Base-by-base conservation (phyloP, 1,140 invertebrate species). In the Mactra quadrangularis region DNA sequence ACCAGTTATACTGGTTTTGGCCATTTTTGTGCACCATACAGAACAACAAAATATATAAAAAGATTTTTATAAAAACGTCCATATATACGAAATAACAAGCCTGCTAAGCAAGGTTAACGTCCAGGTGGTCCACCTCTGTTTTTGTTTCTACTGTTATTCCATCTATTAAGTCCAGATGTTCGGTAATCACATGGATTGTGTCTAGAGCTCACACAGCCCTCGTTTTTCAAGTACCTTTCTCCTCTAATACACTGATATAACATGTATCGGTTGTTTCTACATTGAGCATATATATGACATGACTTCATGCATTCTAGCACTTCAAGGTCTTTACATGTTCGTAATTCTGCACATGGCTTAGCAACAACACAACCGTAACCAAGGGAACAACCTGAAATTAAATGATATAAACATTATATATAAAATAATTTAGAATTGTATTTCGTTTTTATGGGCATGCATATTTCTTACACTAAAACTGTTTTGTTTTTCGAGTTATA, bases 201-300 rank as follows among this genome's bases (percentile, higher is more conserved):
- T 33, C 74, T 76, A 9, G 60, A 33, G n/a, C 38, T 45, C 11
- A 81, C 66, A 25, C 77, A 81, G 27, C 77, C 64, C 27, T 47
- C 22, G 7, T 52, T 31, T n/a, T 3, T 22, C 2, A 70, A 31
- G 64, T 82, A 82, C 3, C 68, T n/a, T 33, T 64, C 71, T 0
- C 79, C 79, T 19, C 79, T 38, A n/a, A 38, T 60, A 29, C 79
- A 82, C 19, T 74, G 68, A 31, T 64, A 64, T 3, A 82, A n/a
- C 41, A 38, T 38, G 17, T 38, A 74, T 64, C 6, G 13, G 19
- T 38, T 41, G 9, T 62, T 19, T 15, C 35, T 41, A 45, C 79
- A 82, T 0, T 15, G 9, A 7, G 79, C 79, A 41, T 60, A 82
- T 33, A 74, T 52, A 35, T 82, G 79, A 29, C 79, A 82, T 0